Evolutionary conservation across 2,888 invertebrate genomes (phyloP), one percentile per base, ranked within the genome.

Genomic region (Ellobium chinense): DNA sequence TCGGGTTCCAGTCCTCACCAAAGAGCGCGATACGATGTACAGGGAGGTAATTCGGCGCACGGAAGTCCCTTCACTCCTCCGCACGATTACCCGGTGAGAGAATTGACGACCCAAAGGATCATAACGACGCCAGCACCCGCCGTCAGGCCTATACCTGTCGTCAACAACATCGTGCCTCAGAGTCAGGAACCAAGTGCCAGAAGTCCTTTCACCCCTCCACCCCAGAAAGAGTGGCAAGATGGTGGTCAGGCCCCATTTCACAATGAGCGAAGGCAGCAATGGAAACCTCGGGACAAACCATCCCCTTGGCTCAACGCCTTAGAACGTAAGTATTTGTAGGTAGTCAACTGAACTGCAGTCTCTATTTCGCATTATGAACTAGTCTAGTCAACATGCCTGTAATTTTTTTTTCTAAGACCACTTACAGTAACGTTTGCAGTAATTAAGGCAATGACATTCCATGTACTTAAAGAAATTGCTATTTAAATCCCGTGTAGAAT

Each of bases 161-260:
- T 12, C 4, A 14, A 3, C 34, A 2, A 56, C 18, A 29, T 2
- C 31, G 18, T 29, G 2, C 21, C 29, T 12, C 46, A 70, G 31
- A n/a, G 34, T 0, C 56, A 54, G 34, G 34, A 34, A 24, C 0
- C 56, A 4, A 54, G 34, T 18, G 31, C 31, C 9, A 63, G 74
- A n/a, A 74, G 74, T 39, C 74, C 74, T 14, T 74, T 74, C 46
- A 63, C 54, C 12, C 74, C 74, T 12, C 74, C 74, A 18, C 21
- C 46, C 0, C 62, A 46, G 27, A 29, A 9, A 1, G 63, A 74
- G 37, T 74, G 74, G 74, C 27, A 46, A n/a, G 39, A 63, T 62
- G 21, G 27, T 27, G 39, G 21, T 14, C 31, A 37, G 14, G 7
- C 46, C 1, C 1, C 46, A 2, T n/a, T 27, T 29, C 39, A 18